A percentile compares a stretch with the other conserved stretches of the same genome.
phyloP scores from a whole-genome alignment of 2,888 invertebrate genomes.

The Tubulanus polymorphus region DNA sequence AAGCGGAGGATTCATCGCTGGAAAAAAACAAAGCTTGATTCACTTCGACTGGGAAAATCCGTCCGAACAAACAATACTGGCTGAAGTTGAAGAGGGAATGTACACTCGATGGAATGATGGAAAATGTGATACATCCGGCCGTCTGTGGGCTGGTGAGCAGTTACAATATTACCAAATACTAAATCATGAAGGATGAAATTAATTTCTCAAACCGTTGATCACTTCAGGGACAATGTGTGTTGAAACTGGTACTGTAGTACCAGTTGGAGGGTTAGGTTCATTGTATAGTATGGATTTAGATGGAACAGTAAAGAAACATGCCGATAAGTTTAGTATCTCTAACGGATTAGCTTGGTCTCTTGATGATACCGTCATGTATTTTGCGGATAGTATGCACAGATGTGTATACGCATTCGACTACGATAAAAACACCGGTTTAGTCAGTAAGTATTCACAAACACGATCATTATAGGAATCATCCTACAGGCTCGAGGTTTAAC shows the following conservation, averaged over 20 bases:
- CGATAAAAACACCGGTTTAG: constrained; percentile 61
- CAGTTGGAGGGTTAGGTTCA: constrained; percentile 27
- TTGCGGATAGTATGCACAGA: constrained; percentile 69
- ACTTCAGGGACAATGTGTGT: constrained; percentile 47
- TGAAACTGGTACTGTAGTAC: constrained; percentile 26
- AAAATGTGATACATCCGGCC: constrained; percentile 70
- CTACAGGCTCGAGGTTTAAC: no score
- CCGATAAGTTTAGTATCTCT: constrained; percentile 57
- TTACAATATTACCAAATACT: no score
- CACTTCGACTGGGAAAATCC: constrained; percentile 23
- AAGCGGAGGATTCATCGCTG: constrained; percentile 22
- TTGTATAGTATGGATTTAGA: constrained; percentile 34
- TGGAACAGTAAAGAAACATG: constrained; percentile 21
- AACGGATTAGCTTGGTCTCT: constrained; percentile 76
- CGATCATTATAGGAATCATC: no score
- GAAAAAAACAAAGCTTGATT: constrained; percentile 14
- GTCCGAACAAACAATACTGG: constrained; percentile 1
- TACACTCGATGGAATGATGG: constrained; percentile 64
- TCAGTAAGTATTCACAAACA: constrained; percentile 63
- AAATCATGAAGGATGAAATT: no score
- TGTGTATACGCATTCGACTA: constrained; percentile 70
- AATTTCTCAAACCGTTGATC: no score
- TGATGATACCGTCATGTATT: constrained; percentile 70
- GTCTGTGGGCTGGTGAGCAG: constrained; percentile 52
- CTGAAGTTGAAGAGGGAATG: constrained; percentile 20